Conservation (phyloP, 2,797 vertebrate genomes). For the Zonotrichia albicollis region DNA sequence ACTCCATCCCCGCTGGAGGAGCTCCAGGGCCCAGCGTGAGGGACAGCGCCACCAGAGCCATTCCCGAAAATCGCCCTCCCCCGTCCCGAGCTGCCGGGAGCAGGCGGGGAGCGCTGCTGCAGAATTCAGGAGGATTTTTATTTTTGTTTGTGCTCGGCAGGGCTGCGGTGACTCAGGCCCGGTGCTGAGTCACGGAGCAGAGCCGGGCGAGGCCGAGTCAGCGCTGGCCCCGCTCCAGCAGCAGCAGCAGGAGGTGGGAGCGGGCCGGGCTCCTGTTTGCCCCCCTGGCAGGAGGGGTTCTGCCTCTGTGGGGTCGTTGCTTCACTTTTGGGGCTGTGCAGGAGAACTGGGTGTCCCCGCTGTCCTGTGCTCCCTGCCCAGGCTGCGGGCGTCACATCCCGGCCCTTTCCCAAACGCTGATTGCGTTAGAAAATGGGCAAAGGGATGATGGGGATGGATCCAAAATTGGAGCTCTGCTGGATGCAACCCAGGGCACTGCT, state of each 20-base stretch:
- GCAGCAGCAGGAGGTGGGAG: background rate
- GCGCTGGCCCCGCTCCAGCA: background rate
- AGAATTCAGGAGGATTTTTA: background rate
- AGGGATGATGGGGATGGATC: accelerated
- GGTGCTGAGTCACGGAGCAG: background rate
- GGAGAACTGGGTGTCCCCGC: accelerated
- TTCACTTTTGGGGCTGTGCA: background rate
- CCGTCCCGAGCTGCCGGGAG: background rate
- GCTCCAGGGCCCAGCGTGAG: accelerated
- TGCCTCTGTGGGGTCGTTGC: accelerated
- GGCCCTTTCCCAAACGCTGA: accelerated
- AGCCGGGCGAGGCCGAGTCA: background rate
- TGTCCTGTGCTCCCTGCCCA: background rate
- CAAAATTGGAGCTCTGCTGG: background rate
- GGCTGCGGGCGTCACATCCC: accelerated
- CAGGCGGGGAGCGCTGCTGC: background rate
- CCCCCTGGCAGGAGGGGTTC: background rate
- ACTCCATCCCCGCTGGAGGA: background rate
- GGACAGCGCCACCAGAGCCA: accelerated
- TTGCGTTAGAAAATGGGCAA: background rate
- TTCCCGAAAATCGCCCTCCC: background rate
- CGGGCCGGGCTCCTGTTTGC: accelerated
- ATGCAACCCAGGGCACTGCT: accelerated
- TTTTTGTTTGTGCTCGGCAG: background rate
- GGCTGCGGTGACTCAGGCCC: background rate